Percentiles rank a stretch among this genome's conserved stretches.
Evolutionary conservation across 2,113 vertebrate species (phyloP).

Genomic region (Cebidichthys violaceus): DNA sequence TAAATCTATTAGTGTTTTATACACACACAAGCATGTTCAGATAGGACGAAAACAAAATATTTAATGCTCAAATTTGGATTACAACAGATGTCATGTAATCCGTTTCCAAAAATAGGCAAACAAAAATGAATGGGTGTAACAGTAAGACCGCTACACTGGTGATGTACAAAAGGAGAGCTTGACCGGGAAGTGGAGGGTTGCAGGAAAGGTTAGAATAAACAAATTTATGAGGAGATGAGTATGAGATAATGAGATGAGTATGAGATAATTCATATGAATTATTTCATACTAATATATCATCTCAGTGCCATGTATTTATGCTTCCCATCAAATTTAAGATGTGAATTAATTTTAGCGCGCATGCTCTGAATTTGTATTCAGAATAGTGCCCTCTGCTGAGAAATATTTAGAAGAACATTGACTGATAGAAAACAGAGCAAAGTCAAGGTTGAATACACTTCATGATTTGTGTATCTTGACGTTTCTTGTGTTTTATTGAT

Average conservation of each 20-base stretch:
- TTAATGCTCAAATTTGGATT: slow-evolving; percentile 21
- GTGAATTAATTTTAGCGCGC: slow-evolving; percentile 30
- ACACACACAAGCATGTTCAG: background rate
- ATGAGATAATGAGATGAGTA: too few species aligned
- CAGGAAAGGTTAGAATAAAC: background rate
- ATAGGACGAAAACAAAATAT: slow-evolving; percentile 1
- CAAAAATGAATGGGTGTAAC: slow-evolving; percentile 23
- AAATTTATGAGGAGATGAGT: background rate
- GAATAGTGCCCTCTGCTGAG: slow-evolving; percentile 56
- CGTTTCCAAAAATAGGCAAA: slow-evolving; percentile 37
- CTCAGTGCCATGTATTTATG: slow-evolving; percentile 20
- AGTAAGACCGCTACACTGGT: background rate
- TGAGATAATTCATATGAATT: slow-evolving; percentile 14
- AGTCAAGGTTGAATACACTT: slow-evolving; percentile 35
- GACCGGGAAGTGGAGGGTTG: background rate
- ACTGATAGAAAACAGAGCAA: background rate
- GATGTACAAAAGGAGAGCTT: background rate
- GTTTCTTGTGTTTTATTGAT: slow-evolving; percentile 53
- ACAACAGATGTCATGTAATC: slow-evolving; percentile 35
- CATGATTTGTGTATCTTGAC: slow-evolving; percentile 38
- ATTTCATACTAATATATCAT: slow-evolving; percentile 15
- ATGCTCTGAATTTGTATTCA: slow-evolving; percentile 14
- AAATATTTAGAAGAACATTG: slow-evolving; percentile 6
- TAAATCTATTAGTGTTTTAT: background rate
- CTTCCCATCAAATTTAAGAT: slow-evolving; percentile 2